These are phyloP conservation scores for Pithys albifrons DNA, from an alignment of 2,113 vertebrate genomes.

Conservation along the genomic window DNA sequence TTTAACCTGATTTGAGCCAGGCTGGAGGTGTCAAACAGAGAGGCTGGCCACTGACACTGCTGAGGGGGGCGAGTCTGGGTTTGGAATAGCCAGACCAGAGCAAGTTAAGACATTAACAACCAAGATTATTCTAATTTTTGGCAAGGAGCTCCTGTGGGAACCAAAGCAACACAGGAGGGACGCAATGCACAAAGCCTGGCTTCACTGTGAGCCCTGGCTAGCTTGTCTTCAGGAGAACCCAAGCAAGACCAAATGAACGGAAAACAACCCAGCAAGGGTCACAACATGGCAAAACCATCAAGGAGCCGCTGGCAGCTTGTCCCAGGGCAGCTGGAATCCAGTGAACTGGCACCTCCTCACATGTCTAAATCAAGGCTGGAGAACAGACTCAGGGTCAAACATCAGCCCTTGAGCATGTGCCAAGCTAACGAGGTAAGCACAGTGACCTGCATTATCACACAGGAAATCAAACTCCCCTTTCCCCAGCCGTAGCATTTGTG, in stretches of 20 bases:
- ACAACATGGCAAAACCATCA: rapidly evolving
- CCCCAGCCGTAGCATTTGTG: neutral
- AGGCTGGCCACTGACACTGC: neutral
- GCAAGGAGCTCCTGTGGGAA: neutral
- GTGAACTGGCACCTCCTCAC: neutral
- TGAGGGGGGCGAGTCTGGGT: neutral
- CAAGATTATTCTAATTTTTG: no score
- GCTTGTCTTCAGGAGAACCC: neutral
- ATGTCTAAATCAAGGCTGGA: neutral
- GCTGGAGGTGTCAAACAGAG: constrained; percentile 29
- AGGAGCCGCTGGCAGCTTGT: neutral
- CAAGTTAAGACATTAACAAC: neutral
- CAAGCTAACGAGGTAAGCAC: neutral
- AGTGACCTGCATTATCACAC: neutral
- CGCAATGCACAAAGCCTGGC: neutral
- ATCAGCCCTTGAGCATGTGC: rapidly evolving
- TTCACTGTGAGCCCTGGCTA: neutral
- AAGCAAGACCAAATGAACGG: neutral
- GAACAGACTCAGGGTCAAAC: neutral
- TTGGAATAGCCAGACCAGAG: neutral
- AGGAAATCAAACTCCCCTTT: neutral
- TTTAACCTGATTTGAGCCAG: constrained; percentile 39
- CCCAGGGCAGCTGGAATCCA: neutral
- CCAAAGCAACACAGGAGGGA: neutral
- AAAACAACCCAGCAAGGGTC: neutral